Percentiles rank a stretch among this genome's conserved stretches.
These are phyloP conservation scores for Watsonalla cultraria DNA, from an alignment of 2,888 invertebrate species.

Conservation along the genomic window DNA sequence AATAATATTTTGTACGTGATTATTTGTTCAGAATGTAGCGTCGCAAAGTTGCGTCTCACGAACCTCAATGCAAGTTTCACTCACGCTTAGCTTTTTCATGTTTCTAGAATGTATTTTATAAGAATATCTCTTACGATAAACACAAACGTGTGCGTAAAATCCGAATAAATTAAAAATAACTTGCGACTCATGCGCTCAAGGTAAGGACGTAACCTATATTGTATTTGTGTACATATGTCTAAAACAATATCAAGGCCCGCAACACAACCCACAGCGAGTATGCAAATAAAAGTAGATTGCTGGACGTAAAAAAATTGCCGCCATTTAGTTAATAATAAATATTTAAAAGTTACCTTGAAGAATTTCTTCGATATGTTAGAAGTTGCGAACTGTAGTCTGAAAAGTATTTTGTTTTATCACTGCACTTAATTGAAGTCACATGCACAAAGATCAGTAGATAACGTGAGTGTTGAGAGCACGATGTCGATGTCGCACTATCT, in stretches of 20 bases:
- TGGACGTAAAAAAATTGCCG: too few species aligned
- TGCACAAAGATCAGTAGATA: not conserved
- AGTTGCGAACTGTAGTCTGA: not conserved
- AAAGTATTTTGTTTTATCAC: not conserved
- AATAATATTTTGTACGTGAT: too few species aligned
- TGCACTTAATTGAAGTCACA: slow-evolving; percentile 1
- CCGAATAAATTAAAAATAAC: slow-evolving; percentile 64
- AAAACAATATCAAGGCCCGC: slow-evolving; percentile 65
- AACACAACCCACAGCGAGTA: not conserved
- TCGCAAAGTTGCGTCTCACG: not conserved
- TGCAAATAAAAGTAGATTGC: too few species aligned
- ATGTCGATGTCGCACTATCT: not conserved
- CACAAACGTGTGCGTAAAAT: slow-evolving; percentile 34
- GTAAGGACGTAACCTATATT: slow-evolving; percentile 65
- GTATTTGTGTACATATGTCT: slow-evolving; percentile 52
- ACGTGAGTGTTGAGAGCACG: not conserved
- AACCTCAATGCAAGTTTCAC: not conserved
- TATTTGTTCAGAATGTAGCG: too few species aligned
- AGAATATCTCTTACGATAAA: slow-evolving; percentile 23
- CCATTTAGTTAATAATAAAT: not conserved
- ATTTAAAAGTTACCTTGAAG: not conserved
- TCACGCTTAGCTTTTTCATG: not conserved
- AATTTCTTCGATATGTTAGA: not conserved
- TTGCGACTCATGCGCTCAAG: slow-evolving; percentile 63
- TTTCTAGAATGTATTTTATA: slow-evolving; percentile 11